Conservation (phyloP, 1,140 invertebrate species). For the Dendrolimus kikuchii region DNA sequence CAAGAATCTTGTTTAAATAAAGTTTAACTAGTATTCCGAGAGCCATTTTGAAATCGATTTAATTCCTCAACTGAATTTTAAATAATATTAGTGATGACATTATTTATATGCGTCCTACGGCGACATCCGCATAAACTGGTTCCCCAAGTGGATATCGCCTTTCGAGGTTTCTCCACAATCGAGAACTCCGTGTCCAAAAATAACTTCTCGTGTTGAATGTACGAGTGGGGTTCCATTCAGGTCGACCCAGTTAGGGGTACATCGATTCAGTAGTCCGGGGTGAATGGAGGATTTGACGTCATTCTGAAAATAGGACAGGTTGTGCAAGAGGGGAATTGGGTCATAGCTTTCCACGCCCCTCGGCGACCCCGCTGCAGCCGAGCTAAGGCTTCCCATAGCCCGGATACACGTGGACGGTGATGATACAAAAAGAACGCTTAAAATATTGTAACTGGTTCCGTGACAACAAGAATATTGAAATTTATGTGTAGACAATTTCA, state of each 20-base stretch:
- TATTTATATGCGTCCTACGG: constrained; percentile 24
- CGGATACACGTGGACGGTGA: too few relatives aligned
- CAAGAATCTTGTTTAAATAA: too few relatives aligned
- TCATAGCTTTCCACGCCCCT: constrained; percentile 29
- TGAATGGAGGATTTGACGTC: constrained; percentile 63
- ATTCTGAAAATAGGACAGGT: constrained; percentile 54
- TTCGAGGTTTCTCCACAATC: too few relatives aligned
- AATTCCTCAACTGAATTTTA: not conserved
- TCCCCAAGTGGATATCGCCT: constrained; percentile 3
- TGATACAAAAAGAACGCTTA: too few relatives aligned
- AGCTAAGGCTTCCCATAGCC: constrained; percentile 8
- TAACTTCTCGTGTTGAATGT: constrained; percentile 45
- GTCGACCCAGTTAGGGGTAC: constrained; percentile 51
- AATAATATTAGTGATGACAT: not conserved
- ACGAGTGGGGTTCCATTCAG: constrained; percentile 52
- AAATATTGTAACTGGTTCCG: too few relatives aligned
- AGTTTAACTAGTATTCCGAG: too few relatives aligned
- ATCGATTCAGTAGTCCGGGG: constrained; percentile 57
- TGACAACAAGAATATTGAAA: too few relatives aligned
- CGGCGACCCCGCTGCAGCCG: constrained; percentile 21
- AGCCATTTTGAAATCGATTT: not conserved
- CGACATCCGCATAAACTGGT: constrained; percentile 30
- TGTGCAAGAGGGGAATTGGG: constrained; percentile 50
- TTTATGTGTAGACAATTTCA: too few relatives aligned
- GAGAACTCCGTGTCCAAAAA: constrained; percentile 38